phyloP scores from a whole-genome alignment of 1,140 invertebrate genomes.

The Bursaphelenchus mucronatus region DNA sequence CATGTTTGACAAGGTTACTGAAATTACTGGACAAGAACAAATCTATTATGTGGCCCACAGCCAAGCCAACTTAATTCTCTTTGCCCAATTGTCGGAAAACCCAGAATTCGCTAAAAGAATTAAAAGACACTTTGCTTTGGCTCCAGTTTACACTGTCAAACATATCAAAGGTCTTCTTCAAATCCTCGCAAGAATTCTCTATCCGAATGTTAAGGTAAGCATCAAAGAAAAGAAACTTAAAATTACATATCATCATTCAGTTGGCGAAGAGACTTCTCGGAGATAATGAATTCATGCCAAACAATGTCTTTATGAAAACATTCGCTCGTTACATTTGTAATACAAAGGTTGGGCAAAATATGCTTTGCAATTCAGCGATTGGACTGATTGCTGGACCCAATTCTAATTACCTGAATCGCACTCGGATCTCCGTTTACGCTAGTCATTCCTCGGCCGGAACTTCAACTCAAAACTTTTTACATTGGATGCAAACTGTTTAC shows the following conservation, averaged over 20 bases:
- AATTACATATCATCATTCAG: too few relatives aligned
- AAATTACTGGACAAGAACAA: conserved; percentile 52
- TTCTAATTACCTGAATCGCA: conserved; percentile 17
- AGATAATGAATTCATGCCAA: too few relatives aligned
- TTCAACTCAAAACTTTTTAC: conserved; percentile 24
- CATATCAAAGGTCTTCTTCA: conserved; percentile 45
- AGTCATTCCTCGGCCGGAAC: conserved; percentile 23
- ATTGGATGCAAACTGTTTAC: conserved; percentile 23
- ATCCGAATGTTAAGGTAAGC: too few relatives aligned
- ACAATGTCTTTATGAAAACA: too few relatives aligned
- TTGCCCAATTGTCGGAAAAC: conserved; percentile 56
- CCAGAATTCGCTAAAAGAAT: conserved; percentile 18
- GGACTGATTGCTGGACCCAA: conserved; percentile 26
- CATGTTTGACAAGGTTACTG: conserved; percentile 68
- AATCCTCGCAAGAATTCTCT: too few relatives aligned
- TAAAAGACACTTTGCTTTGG: conserved; percentile 49
- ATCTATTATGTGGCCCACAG: conserved; percentile 63
- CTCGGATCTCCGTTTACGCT: conserved; percentile 34
- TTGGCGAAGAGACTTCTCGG: too few relatives aligned
- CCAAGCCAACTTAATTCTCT: conserved; percentile 63
- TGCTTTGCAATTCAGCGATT: conserved; percentile 14
- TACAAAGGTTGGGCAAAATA: too few relatives aligned
- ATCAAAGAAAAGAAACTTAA: too few relatives aligned
- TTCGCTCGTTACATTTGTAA: too few relatives aligned
- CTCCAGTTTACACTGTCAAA: conserved; percentile 45